phyloP scores from a whole-genome alignment of 2,797 vertebrate species.

The Xenentodon cancila region DNA sequence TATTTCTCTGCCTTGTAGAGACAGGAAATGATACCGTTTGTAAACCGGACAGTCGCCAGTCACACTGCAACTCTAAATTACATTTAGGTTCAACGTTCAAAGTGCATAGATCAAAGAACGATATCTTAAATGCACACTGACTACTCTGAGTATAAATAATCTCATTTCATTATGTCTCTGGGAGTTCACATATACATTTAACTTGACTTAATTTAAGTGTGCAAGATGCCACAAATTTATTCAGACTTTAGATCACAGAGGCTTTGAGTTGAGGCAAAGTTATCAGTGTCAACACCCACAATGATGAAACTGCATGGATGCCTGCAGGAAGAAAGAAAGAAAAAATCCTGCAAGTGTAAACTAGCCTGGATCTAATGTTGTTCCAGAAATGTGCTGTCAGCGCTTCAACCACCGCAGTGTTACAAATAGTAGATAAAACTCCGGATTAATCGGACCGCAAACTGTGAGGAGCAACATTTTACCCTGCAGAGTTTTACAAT shows the following conservation, averaged over 20 bases:
- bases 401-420: neutral
- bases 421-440: neutral
- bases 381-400: conserved; percentile 15
- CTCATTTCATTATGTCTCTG: no score
- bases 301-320: neutral
- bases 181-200: no score
- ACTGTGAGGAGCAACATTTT: neutral
- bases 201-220: neutral
- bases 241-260: neutral
- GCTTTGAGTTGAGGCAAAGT: neutral
- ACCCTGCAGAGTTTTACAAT: no score
- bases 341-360: conserved; percentile 20
- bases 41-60: neutral
- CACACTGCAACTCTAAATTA: neutral
- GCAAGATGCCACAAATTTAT: neutral
- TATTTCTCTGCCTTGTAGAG: neutral
- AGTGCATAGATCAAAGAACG: neutral
- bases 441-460: accelerated
- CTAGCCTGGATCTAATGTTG: conserved; percentile 22
- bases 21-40: conserved; percentile 20
- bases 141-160: accelerated
- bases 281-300: conserved; percentile 12
- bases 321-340: conserved; percentile 5
- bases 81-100: neutral
- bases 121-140: neutral